These are phyloP conservation scores for Sparidentex hasta DNA, from an alignment of 2,797 vertebrate species.

Conservation along the genomic window DNA sequence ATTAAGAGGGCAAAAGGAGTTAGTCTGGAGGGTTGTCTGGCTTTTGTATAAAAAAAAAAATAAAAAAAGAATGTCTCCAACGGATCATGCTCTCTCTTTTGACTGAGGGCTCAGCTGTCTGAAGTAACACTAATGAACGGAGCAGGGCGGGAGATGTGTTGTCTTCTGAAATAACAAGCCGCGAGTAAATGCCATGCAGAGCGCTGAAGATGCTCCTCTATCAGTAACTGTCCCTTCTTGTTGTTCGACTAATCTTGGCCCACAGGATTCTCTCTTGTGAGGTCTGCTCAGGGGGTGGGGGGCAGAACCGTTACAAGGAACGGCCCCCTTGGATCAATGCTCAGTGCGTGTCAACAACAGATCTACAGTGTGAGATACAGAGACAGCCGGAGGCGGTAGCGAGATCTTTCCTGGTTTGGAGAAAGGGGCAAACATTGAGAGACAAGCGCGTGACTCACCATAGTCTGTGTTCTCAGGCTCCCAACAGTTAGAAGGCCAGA, in stretches of 20 bases:
- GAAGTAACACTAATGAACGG: constrained; percentile 56
- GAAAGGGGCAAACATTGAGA: constrained; percentile 20
- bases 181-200: constrained; percentile 55
- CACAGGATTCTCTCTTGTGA: constrained; percentile 24
- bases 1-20: constrained; percentile 33
- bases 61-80: constrained; percentile 16
- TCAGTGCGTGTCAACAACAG: constrained; percentile 52
- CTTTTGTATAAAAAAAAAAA: constrained; percentile 14
- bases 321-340: constrained; percentile 58
- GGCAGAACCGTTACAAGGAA: constrained; percentile 60
- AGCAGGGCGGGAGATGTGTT: constrained; percentile 30
- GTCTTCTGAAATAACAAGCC: constrained; percentile 54
- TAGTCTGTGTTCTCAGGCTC: constrained; percentile 98
- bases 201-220: constrained; percentile 31
- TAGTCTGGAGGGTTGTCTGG: constrained; percentile 21
- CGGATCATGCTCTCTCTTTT: not conserved
- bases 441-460: constrained; percentile 85
- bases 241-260: constrained; percentile 59
- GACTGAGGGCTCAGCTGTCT: constrained; percentile 45
- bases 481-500: constrained; percentile 98
- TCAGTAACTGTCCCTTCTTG: constrained; percentile 48
- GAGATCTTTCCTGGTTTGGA: constrained; percentile 27
- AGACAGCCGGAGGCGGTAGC: constrained; percentile 42
- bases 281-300: constrained; percentile 28
- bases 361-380: constrained; percentile 43